A percentile compares a stretch with the other conserved stretches of the same genome.
Evolutionary conservation across 1,140 invertebrate genomes (phyloP).

Genomic region (Drosophila triauraria): DNA sequence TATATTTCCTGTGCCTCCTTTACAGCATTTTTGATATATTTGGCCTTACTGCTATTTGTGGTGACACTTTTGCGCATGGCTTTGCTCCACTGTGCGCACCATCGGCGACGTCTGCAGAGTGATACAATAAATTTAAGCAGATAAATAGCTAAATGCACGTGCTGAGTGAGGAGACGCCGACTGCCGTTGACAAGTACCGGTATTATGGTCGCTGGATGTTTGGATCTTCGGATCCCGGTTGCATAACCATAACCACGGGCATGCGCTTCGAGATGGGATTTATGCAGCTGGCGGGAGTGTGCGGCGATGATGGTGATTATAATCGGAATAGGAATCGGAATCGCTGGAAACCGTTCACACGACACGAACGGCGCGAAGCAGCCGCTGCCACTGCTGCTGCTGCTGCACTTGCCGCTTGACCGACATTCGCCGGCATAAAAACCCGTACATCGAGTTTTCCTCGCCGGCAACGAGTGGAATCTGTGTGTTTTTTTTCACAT

Average conservation of each 20-base stretch:
- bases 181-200: constrained; percentile 74
- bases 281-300: constrained; percentile 17
- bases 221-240: constrained; percentile 44
- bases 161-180: constrained; percentile 42
- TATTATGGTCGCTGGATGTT: constrained; percentile 46
- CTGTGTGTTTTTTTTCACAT: not conserved
- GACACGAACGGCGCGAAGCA: constrained; percentile 13
- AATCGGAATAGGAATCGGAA: constrained; percentile 45
- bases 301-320: constrained; percentile 16
- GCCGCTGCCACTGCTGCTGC: constrained; percentile 19
- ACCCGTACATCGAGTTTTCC: constrained; percentile 39
- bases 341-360: constrained; percentile 43
- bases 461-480: constrained; percentile 8
- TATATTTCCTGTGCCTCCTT: not conserved
- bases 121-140: constrained; percentile 73
- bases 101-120: constrained; percentile 15
- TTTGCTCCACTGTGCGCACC: constrained; percentile 52
- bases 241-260: constrained; percentile 43
- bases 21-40: not conserved
- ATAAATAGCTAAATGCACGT: constrained; percentile 73
- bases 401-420: constrained; percentile 60
- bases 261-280: constrained; percentile 33
- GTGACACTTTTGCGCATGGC: not conserved
- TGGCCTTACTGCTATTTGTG: not conserved
- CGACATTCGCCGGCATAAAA: constrained; percentile 45